A percentile compares a stretch with the other conserved stretches of the same genome.
Evolutionary conservation across 2,797 vertebrate species (phyloP).

Genomic region (Taenioides sp.): DNA sequence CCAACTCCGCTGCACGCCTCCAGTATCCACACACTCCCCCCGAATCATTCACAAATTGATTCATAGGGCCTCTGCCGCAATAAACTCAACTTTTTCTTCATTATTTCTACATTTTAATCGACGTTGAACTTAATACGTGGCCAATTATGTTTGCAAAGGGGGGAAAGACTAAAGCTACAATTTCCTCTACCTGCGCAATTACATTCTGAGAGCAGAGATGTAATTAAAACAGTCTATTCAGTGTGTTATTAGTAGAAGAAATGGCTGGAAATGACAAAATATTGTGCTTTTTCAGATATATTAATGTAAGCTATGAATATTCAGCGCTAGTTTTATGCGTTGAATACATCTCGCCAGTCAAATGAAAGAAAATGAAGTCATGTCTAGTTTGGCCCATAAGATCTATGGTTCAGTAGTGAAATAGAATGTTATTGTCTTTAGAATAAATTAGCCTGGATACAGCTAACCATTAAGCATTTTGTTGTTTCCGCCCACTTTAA

Average conservation of each 20-base stretch:
- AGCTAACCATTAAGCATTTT: background rate
- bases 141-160: conserved; percentile 14
- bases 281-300: background rate
- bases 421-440: background rate
- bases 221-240: conserved; percentile 7
- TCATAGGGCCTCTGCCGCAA: conserved; percentile 41
- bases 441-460: background rate
- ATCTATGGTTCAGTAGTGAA: background rate
- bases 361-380: background rate
- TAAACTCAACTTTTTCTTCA: conserved; percentile 27
- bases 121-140: conserved; percentile 9
- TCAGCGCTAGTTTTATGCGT: background rate
- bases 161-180: conserved; percentile 11
- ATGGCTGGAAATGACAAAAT: conserved; percentile 5
- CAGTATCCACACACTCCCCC: conserved; percentile 50
- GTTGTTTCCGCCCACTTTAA: conserved; percentile 5
- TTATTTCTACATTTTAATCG: conserved; percentile 4
- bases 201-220: conserved; percentile 7
- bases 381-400: background rate
- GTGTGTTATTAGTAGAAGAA: background rate
- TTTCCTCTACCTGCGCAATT: conserved; percentile 7
- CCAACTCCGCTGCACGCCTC: conserved; percentile 44
- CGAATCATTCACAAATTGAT: conserved; percentile 60
- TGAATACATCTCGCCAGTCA: background rate
- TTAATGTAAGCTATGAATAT: background rate